Conservation (phyloP, 2,797 vertebrate species). For the Protosalanx chinensis region DNA sequence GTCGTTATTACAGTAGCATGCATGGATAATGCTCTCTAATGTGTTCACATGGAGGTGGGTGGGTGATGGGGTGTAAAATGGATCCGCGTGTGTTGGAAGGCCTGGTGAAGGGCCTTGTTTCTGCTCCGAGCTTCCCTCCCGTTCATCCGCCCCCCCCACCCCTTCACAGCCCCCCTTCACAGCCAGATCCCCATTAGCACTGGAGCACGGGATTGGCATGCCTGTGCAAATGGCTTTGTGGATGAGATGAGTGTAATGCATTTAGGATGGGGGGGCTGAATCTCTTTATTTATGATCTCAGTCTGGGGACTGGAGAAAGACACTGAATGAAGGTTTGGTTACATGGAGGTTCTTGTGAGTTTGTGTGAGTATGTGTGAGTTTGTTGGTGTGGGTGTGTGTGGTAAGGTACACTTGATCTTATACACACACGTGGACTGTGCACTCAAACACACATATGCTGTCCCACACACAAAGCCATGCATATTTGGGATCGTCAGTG, state of each 20-base stretch:
- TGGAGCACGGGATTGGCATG: slow-evolving; percentile 62
- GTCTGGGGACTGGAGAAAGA: slow-evolving; percentile 16
- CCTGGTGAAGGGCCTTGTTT: slow-evolving; percentile 45
- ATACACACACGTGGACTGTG: background rate
- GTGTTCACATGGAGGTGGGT: slow-evolving; percentile 64
- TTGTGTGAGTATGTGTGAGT: background rate
- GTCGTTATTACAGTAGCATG: slow-evolving; percentile 51
- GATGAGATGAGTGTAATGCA: slow-evolving; percentile 62
- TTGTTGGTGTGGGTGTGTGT: background rate
- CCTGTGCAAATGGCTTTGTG: slow-evolving; percentile 47
- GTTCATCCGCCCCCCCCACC: no score
- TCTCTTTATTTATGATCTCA: slow-evolving; percentile 8
- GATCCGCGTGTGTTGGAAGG: slow-evolving; percentile 46
- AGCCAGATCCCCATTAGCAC: slow-evolving; percentile 67
- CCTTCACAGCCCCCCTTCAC: slow-evolving; percentile 49
- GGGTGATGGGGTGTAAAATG: slow-evolving; percentile 74
- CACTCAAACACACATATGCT: background rate
- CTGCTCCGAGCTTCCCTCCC: slow-evolving; percentile 20
- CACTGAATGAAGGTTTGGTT: no score
- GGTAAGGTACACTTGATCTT: background rate
- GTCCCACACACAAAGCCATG: background rate
- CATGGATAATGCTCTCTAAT: slow-evolving; percentile 63
- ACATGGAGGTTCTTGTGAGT: no score
- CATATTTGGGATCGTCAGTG: slow-evolving; percentile 8
- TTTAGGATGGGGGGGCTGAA: slow-evolving; percentile 57